phyloP scores from a whole-genome alignment of 2,797 vertebrate species.

The Heliangelus exortis region DNA sequence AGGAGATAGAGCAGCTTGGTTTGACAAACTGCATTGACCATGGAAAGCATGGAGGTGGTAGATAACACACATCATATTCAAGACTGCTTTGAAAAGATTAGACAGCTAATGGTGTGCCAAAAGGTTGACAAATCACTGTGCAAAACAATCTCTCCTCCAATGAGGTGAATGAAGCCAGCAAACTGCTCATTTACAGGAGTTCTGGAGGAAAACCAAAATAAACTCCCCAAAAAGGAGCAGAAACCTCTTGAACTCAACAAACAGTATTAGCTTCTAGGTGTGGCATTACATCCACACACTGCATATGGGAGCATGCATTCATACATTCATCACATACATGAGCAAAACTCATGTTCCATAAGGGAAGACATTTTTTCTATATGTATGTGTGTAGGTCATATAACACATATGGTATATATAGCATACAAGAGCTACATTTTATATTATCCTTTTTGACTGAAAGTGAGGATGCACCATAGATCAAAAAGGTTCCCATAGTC shows the following conservation, averaged over 20 bases:
- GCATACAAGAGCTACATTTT: background rate
- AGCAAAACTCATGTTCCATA: background rate
- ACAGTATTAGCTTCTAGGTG: background rate
- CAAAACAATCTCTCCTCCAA: background rate
- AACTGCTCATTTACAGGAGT: background rate
- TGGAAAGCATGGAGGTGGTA: background rate
- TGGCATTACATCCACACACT: too few species aligned
- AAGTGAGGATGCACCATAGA: background rate
- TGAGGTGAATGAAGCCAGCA: background rate
- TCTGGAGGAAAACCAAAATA: background rate
- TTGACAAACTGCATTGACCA: background rate
- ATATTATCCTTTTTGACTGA: background rate
- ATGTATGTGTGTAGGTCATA: accelerated
- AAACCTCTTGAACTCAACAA: background rate
- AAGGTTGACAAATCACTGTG: background rate
- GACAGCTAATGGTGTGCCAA: background rate
- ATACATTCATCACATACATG: too few species aligned
- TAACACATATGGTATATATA: background rate
- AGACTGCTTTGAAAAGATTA: background rate
- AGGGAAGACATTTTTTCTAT: background rate
- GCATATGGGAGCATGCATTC: background rate
- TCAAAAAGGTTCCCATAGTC: background rate
- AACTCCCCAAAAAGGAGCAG: background rate
- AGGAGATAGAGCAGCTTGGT: background rate
- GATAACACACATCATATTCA: background rate